Evolutionary conservation across 2,113 vertebrate genomes (phyloP).

Genomic region (Azemiops feae): DNA sequence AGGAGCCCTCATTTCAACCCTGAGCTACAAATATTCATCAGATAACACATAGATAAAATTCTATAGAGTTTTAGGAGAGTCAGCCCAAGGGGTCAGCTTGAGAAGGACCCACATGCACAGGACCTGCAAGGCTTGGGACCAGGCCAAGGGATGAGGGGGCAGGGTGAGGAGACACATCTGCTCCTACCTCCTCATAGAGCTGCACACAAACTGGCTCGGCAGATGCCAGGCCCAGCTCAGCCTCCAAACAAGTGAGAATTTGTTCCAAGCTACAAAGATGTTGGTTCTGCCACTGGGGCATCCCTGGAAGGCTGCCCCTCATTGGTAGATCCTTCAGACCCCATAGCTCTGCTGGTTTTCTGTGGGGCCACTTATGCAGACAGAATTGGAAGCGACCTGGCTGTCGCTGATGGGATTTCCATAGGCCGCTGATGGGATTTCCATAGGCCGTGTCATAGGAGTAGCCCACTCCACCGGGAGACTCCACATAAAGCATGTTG

Average conservation of each 20-base stretch:
- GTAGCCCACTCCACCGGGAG: conserved; percentile 28
- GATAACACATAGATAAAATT: too few species aligned
- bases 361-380: background rate
- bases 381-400: conserved; percentile 2
- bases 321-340: background rate
- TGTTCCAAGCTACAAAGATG: too few species aligned
- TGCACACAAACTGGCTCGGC: background rate
- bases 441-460: conserved; percentile 30
- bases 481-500: conserved; percentile 45
- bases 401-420: conserved; percentile 37
- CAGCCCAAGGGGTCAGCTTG: background rate
- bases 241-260: background rate
- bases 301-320: background rate
- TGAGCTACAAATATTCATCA: too few species aligned
- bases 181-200: background rate
- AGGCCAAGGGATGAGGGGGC: background rate
- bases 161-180: background rate
- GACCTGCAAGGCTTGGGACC: background rate
- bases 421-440: too few species aligned
- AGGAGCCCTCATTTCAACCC: too few species aligned
- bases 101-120: too few species aligned
- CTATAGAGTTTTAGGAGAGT: too few species aligned
- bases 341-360: background rate
- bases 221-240: background rate
- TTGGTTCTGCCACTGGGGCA: too few species aligned